These are phyloP conservation scores for Apostichopus japonicus DNA, from an alignment of 35 echinoderm and acorn worm genomes.

Conservation along the genomic window DNA sequence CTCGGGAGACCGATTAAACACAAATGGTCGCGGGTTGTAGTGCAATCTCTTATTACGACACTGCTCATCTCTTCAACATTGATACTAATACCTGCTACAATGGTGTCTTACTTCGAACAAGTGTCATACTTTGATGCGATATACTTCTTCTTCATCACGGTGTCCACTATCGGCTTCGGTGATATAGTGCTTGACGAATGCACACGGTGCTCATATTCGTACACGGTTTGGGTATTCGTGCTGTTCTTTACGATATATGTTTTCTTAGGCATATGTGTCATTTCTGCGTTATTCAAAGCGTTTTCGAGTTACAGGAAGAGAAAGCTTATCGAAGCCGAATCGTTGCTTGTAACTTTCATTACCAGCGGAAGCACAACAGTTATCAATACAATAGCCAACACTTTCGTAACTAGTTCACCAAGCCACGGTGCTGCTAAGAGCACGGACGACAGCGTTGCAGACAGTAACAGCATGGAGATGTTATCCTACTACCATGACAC, in stretches of 20 bases:
- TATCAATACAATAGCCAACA: background rate
- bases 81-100: conserved; percentile 59
- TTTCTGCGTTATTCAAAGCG: conserved; percentile 14
- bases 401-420: background rate
- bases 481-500: too few species aligned
- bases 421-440: background rate
- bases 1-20: background rate
- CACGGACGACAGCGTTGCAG: background rate
- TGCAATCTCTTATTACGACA: background rate
- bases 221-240: background rate
- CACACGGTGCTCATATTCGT: background rate
- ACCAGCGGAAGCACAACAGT: background rate
- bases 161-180: conserved; percentile 95
- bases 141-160: conserved; percentile 97
- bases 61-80: background rate
- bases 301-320: background rate
- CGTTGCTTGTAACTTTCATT: background rate
- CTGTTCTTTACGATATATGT: conserved; percentile 3
- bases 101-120: conserved; percentile 68
- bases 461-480: background rate
- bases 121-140: conserved; percentile 87
- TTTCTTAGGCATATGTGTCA: conserved; percentile 30
- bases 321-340: conserved; percentile 17
- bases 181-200: conserved; percentile 71
- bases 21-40: background rate